These are phyloP conservation scores for Cantharis rustica DNA, from an alignment of 2,888 invertebrate species.

Conservation along the genomic window DNA sequence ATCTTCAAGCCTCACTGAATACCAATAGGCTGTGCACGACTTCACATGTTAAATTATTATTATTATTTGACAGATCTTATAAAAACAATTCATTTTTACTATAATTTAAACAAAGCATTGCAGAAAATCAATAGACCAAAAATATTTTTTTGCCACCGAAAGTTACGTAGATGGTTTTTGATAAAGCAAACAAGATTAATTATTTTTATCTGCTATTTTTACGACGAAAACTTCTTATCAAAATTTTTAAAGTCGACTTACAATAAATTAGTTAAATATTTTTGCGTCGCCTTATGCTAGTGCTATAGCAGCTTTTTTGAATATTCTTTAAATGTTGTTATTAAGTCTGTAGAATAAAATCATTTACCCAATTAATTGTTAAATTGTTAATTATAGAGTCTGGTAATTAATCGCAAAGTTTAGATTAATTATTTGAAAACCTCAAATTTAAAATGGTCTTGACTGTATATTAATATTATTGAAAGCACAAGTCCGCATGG, in stretches of 20 bases:
- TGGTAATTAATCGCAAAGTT: too few species aligned
- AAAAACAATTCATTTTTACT: not conserved
- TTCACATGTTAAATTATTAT: constrained; percentile 10
- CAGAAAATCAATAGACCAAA: not conserved
- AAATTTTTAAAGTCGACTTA: not conserved
- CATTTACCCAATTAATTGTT: too few species aligned
- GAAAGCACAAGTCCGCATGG: too few species aligned
- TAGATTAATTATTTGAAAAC: too few species aligned
- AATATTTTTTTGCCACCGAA: not conserved
- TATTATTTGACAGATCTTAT: constrained; percentile 15
- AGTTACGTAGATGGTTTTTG: not conserved
- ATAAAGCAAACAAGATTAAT: not conserved
- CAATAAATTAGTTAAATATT: not conserved
- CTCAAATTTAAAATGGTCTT: too few species aligned
- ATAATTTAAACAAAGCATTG: not conserved
- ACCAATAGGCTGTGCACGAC: constrained; percentile 37
- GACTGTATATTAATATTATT: too few species aligned
- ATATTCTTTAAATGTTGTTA: not conserved
- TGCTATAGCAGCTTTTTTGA: not conserved
- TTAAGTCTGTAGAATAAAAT: not conserved
- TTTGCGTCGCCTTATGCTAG: not conserved
- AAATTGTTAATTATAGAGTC: too few species aligned
- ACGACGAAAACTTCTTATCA: not conserved
- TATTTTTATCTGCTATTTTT: not conserved
- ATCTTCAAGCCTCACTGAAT: constrained; percentile 40